Conservation (phyloP, 2,888 invertebrate species). For the Drosophila ustulata region DNA sequence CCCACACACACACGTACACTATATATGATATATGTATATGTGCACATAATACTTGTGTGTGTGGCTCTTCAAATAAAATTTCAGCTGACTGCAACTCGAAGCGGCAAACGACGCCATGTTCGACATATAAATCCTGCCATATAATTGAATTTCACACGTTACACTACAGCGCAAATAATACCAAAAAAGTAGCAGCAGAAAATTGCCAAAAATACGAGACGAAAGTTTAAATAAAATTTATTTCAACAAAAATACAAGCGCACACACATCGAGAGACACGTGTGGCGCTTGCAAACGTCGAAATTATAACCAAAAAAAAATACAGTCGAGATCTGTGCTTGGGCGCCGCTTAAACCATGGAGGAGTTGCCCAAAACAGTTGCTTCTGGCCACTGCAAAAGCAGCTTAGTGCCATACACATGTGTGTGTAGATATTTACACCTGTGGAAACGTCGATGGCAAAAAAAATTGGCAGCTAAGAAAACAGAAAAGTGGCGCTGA, state of each 20-base stretch:
- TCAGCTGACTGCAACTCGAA: slow-evolving; percentile 43
- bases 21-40: background rate
- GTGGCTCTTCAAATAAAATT: slow-evolving; percentile 52
- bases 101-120: slow-evolving; percentile 58
- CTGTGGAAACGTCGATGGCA: slow-evolving; percentile 66
- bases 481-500: slow-evolving; percentile 61
- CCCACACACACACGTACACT: slow-evolving; percentile 1
- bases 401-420: slow-evolving; percentile 43
- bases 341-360: slow-evolving; percentile 41
- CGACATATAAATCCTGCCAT: slow-evolving; percentile 74
- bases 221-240: slow-evolving; percentile 80
- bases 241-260: slow-evolving; percentile 71
- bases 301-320: slow-evolving; percentile 59
- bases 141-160: slow-evolving; percentile 79
- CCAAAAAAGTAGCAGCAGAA: slow-evolving; percentile 14
- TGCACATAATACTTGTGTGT: slow-evolving; percentile 3
- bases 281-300: slow-evolving; percentile 62
- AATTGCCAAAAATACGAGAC: slow-evolving; percentile 62
- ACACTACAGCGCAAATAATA: slow-evolving; percentile 50
- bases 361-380: slow-evolving; percentile 49
- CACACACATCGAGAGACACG: slow-evolving; percentile 21
- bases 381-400: slow-evolving; percentile 33
- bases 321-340: slow-evolving; percentile 21
- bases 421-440: slow-evolving; percentile 64
- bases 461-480: slow-evolving; percentile 65